Conservation (phyloP, 2,113 vertebrate species). For the Steatornis caripensis region DNA sequence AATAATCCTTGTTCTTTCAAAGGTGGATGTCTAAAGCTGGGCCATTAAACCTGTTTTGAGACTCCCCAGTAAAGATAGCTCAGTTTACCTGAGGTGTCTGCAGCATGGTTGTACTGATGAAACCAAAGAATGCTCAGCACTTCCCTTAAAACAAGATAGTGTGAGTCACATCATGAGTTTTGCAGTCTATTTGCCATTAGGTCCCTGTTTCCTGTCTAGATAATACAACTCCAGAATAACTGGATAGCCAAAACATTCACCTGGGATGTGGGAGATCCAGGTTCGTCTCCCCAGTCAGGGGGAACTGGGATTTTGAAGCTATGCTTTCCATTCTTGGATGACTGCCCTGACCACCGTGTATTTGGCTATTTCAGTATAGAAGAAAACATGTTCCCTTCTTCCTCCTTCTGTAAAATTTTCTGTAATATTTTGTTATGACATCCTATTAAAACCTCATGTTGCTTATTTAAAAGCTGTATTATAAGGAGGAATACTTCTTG, state of each 20-base stretch:
- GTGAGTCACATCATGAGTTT: not conserved
- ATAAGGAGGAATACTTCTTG: not conserved
- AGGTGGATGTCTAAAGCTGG: not conserved
- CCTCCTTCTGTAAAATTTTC: not conserved
- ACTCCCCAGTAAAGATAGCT: not conserved
- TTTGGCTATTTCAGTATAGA: not conserved
- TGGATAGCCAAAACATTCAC: not conserved
- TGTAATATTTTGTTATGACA: not conserved
- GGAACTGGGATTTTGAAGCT: not conserved
- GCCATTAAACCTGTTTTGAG: not conserved
- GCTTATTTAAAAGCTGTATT: not conserved
- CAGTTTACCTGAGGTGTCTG: not conserved
- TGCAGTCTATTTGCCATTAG: not conserved
- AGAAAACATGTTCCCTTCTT: not conserved
- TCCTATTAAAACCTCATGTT: not conserved
- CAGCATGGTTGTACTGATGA: not conserved
- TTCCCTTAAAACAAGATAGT: not conserved
- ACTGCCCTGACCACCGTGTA: not conserved
- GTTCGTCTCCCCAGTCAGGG: not conserved
- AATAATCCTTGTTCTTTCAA: not conserved
- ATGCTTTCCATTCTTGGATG: not conserved
- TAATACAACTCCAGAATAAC: not conserved
- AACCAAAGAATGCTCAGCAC: not conserved
- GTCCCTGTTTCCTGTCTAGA: not conserved
- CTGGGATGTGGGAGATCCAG: not conserved